Conservation (phyloP, 2,888 invertebrate genomes). For the Erebia aethiops region DNA sequence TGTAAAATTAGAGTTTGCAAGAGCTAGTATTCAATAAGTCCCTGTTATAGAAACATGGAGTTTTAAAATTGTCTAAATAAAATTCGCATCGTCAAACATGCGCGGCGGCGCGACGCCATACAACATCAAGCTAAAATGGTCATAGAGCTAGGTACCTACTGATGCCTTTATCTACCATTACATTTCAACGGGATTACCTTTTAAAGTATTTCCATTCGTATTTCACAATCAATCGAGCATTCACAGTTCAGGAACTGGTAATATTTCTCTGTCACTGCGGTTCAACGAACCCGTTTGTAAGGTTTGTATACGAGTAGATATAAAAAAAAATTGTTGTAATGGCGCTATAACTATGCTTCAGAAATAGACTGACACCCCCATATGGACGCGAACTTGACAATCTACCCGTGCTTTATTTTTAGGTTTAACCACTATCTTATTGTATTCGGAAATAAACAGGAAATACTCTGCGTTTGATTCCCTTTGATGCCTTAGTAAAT, state of each 20-base stretch:
- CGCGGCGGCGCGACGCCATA: neutral
- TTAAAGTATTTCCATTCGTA: conserved; percentile 31
- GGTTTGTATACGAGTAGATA: conserved; percentile 43
- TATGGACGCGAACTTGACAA: conserved; percentile 75
- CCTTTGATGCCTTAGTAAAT: conserved; percentile 42
- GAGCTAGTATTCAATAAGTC: no score
- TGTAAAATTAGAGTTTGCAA: no score
- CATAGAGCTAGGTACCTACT: neutral
- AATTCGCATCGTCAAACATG: neutral
- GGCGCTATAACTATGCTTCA: conserved; percentile 60
- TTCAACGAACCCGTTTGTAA: conserved; percentile 48
- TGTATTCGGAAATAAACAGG: conserved; percentile 69
- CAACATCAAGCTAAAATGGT: neutral
- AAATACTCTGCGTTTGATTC: conserved; percentile 42
- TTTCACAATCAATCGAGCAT: conserved; percentile 47
- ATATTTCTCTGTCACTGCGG: conserved; percentile 45
- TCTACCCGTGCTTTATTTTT: conserved; percentile 73
- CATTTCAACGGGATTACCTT: conserved; percentile 15
- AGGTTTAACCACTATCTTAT: conserved; percentile 72
- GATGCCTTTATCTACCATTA: neutral
- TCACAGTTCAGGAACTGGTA: conserved; percentile 41
- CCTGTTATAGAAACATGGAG: no score
- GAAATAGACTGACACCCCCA: conserved; percentile 74
- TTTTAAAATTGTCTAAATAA: neutral
- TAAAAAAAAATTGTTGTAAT: conserved; percentile 63